Percentiles rank a stretch among this genome's conserved stretches.
phyloP scores from a whole-genome alignment of 2,113 vertebrate species.

The Phaethornis superciliosus region DNA sequence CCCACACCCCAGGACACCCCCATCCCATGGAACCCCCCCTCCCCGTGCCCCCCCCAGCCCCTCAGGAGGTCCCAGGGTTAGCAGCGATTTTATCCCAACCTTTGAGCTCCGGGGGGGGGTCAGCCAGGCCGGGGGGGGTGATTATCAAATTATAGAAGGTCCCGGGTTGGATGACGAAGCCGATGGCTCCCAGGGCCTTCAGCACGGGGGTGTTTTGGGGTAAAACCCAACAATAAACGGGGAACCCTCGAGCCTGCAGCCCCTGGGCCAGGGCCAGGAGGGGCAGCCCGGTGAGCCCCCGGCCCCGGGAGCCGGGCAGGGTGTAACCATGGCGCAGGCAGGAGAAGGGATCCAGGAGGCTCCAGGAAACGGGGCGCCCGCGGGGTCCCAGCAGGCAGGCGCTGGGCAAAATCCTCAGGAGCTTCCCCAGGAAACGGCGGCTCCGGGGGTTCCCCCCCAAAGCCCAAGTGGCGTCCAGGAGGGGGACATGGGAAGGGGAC shows the following conservation, averaged over 20 bases:
- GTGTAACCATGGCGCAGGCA: conserved; percentile 25
- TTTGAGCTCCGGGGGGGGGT: too few species aligned
- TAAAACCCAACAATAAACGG: not conserved
- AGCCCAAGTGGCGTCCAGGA: not conserved
- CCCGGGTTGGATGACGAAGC: not conserved
- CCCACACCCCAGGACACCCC: too few species aligned
- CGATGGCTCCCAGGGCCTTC: not conserved
- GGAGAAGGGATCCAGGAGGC: not conserved
- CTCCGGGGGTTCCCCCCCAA: not conserved
- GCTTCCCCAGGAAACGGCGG: not conserved
- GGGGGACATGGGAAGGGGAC: not conserved
- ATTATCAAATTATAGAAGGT: not conserved
- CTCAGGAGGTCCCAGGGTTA: not conserved
- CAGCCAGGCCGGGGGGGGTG: not conserved
- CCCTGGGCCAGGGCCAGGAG: not conserved
- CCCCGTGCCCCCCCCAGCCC: too few species aligned
- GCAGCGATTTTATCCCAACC: too few species aligned
- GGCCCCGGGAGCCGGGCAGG: not conserved
- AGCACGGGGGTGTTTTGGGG: not conserved
- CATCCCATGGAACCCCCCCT: too few species aligned
- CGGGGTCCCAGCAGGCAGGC: not conserved
- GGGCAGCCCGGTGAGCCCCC: accelerated
- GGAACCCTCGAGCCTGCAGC: not conserved
- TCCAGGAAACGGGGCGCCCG: not conserved
- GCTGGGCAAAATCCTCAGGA: not conserved